Conservation (phyloP, 2,797 vertebrate genomes). For the Clarias laeviceps region DNA sequence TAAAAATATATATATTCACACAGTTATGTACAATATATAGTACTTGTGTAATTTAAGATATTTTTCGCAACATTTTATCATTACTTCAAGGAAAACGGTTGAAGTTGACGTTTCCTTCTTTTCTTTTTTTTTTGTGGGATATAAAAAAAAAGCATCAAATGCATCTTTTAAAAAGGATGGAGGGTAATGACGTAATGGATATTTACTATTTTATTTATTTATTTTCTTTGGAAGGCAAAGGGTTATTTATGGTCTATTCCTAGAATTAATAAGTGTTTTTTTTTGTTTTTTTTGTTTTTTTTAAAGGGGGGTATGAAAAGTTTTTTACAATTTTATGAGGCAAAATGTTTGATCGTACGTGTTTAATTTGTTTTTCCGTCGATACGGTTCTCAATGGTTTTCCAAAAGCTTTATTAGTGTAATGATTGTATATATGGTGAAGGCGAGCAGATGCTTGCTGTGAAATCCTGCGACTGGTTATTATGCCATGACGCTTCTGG, state of each 20-base stretch:
- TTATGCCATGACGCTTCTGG: neutral
- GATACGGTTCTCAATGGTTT: neutral
- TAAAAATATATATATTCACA: slow-evolving; percentile 62
- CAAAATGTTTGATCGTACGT: neutral
- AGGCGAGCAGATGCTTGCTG: neutral
- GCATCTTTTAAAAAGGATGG: slow-evolving; percentile 46
- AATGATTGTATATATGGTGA: neutral
- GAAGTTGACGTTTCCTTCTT: slow-evolving; percentile 10
- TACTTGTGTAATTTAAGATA: slow-evolving; percentile 76
- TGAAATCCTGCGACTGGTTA: neutral
- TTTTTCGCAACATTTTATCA: slow-evolving; percentile 87
- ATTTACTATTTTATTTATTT: slow-evolving; percentile 47
- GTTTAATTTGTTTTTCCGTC: neutral
- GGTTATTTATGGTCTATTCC: slow-evolving; percentile 42
- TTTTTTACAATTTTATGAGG: slow-evolving; percentile 12
- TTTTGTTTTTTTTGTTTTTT: neutral
- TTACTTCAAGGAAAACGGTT: slow-evolving; percentile 65
- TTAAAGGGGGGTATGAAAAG: neutral
- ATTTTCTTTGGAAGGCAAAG: slow-evolving; percentile 49
- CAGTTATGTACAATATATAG: slow-evolving; percentile 75
- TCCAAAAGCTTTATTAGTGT: slow-evolving; percentile 7
- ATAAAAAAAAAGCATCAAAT: slow-evolving; percentile 35
- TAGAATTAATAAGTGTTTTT: slow-evolving; percentile 18
- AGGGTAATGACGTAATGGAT: slow-evolving; percentile 12
- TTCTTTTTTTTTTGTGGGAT: neutral